These are phyloP conservation scores for Patagioenas fasciata DNA, from an alignment of 2,113 vertebrate genomes.

Conservation along the genomic window DNA sequence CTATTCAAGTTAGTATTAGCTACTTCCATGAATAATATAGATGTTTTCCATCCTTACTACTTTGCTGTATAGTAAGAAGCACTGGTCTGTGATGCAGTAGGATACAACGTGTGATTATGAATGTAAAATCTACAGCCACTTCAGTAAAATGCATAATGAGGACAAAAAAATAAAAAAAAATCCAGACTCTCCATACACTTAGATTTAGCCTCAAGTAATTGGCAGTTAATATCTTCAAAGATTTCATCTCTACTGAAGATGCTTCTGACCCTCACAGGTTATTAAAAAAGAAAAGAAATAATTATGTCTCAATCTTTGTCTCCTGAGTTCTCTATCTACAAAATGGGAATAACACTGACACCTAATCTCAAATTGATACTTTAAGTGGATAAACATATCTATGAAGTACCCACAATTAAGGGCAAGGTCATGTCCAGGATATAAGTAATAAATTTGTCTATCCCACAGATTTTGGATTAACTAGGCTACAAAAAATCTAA, in stretches of 20 bases:
- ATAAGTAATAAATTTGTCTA: neutral
- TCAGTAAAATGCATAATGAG: neutral
- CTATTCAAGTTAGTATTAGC: neutral
- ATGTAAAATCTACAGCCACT: neutral
- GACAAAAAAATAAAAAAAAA: neutral
- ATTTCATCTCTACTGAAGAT: neutral
- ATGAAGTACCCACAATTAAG: neutral
- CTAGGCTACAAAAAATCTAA: neutral
- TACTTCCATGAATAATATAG: neutral
- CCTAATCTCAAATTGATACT: neutral
- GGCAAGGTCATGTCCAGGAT: neutral
- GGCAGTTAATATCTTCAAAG: neutral
- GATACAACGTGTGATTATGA: conserved; percentile 34
- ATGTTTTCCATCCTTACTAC: neutral
- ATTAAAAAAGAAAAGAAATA: neutral
- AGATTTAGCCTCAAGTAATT: neutral
- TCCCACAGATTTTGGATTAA: neutral
- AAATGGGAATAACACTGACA: neutral
- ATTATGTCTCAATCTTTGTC: neutral
- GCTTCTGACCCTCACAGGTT: neutral
- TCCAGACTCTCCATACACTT: neutral
- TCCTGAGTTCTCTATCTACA: neutral
- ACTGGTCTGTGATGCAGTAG: neutral
- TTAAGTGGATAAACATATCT: neutral
- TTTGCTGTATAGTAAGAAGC: neutral